phyloP scores from a whole-genome alignment of 2,797 vertebrate genomes.

The Margarornis squamiger region DNA sequence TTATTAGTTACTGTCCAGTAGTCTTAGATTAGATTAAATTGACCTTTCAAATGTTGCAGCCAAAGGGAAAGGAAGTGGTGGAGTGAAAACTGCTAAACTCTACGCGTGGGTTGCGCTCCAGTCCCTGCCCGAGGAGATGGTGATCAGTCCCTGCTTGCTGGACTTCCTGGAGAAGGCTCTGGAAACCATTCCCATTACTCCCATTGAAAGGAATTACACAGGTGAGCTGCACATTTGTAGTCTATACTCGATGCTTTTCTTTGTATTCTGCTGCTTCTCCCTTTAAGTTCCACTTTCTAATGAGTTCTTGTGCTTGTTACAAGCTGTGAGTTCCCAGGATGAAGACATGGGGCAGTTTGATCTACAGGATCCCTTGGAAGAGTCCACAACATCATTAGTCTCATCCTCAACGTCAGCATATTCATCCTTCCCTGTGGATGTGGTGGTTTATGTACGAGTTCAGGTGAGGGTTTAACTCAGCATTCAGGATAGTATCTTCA shows the following conservation, averaged over 20 bases:
- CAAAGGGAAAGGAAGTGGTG: constrained; percentile 92
- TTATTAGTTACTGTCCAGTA: not conserved
- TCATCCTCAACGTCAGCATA: constrained; percentile 94
- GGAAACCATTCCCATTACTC: constrained; percentile 98
- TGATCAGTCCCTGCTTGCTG: constrained; percentile 95
- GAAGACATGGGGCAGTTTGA: constrained; percentile 98
- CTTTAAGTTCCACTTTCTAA: not conserved
- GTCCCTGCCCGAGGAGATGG: constrained; percentile 98
- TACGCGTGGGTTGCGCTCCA: constrained; percentile 98
- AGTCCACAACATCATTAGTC: constrained; percentile 93
- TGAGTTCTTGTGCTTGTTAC: constrained; percentile 43
- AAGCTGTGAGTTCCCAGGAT: constrained; percentile 91
- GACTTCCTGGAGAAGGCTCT: constrained; percentile 97
- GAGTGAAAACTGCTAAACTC: constrained; percentile 94
- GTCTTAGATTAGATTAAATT: not conserved
- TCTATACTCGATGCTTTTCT: not conserved
- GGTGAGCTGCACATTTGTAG: constrained; percentile 55
- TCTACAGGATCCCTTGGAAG: constrained; percentile 90
- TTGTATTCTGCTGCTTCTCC: not conserved
- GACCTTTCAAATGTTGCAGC: constrained; percentile 76
- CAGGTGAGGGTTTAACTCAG: constrained; percentile 81
- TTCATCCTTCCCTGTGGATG: constrained; percentile 97
- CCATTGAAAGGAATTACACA: constrained; percentile 91
- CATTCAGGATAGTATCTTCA: not conserved
- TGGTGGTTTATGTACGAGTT: constrained; percentile 97